Evolutionary conservation across 2,797 vertebrate species (phyloP).

Genomic region (Melanotaenia nigrans): DNA sequence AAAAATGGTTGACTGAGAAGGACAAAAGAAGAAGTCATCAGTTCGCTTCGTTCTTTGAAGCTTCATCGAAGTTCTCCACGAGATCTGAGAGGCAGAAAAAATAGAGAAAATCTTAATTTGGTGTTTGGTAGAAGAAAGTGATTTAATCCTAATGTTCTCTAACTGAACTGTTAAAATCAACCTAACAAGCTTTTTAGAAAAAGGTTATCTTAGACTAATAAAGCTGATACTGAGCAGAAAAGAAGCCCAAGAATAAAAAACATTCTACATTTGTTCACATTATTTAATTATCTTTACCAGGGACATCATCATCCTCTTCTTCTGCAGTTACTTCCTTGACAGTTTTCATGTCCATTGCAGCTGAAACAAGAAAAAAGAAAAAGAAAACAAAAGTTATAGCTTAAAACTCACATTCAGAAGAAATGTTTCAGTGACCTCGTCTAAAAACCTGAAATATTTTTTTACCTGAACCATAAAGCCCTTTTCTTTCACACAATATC

Average conservation of each 20-base stretch:
- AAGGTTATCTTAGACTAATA: not conserved
- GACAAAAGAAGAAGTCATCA: conserved; percentile 70
- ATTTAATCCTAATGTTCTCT: not conserved
- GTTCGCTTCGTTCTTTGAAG: conserved; percentile 98
- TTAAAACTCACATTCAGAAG: not conserved
- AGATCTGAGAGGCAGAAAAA: conserved; percentile 86
- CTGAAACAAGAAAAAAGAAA: conserved; percentile 32
- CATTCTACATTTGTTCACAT: not conserved
- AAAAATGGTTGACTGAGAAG: conserved; percentile 31
- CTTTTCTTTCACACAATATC: not conserved
- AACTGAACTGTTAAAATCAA: not conserved
- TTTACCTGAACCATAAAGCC: not conserved
- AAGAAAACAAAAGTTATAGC: not conserved
- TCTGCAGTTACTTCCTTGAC: conserved; percentile 96
- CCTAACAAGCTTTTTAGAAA: not conserved
- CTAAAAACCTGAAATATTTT: not conserved
- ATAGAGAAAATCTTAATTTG: not conserved
- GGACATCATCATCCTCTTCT: conserved; percentile 92
- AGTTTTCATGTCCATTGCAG: conserved; percentile 95
- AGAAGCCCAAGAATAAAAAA: not conserved
- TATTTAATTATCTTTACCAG: conserved; percentile 84
- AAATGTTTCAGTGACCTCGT: not conserved
- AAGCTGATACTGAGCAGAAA: not conserved
- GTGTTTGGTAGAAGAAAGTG: not conserved
- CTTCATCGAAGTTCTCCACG: conserved; percentile 99